Conservation (phyloP, 1,140 invertebrate species). For the Apis florea region DNA sequence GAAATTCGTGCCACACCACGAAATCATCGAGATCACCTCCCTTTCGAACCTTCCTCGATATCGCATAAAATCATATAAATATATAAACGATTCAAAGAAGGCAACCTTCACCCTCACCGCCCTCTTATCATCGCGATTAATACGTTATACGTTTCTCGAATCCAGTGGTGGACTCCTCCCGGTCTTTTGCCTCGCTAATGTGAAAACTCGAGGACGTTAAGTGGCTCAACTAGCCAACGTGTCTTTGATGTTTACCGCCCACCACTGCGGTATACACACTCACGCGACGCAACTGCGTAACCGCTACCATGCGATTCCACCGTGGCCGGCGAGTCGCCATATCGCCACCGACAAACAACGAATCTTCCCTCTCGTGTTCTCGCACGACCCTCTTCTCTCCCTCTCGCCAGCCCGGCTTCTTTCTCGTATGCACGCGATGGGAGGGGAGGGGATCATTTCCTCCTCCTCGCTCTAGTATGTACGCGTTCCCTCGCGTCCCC, state of each 20-base stretch:
- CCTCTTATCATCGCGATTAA: too few relatives aligned
- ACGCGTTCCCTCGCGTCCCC: background rate
- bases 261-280: conserved; percentile 52
- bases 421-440: conserved; percentile 61
- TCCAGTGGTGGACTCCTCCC: background rate
- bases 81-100: too few relatives aligned
- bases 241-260: conserved; percentile 74
- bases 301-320: conserved; percentile 59
- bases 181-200: conserved; percentile 76
- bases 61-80: too few relatives aligned
- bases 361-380: conserved; percentile 45
- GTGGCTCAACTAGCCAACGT: conserved; percentile 75
- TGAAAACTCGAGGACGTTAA: conserved; percentile 76
- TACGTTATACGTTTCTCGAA: too few relatives aligned
- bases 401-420: background rate
- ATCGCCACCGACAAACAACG: conserved; percentile 44
- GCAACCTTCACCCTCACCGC: conserved; percentile 12
- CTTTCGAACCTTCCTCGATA: background rate
- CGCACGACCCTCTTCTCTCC: background rate
- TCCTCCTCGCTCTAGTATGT: background rate
- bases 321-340: conserved; percentile 19
- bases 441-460: conserved; percentile 26
- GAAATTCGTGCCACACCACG: conserved; percentile 9
- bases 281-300: conserved; percentile 66
- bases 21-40: background rate